A percentile compares a stretch with the other conserved stretches of the same genome.
Conservation (phyloP, 1,140 invertebrate species). For the Cotesia glomerata region DNA sequence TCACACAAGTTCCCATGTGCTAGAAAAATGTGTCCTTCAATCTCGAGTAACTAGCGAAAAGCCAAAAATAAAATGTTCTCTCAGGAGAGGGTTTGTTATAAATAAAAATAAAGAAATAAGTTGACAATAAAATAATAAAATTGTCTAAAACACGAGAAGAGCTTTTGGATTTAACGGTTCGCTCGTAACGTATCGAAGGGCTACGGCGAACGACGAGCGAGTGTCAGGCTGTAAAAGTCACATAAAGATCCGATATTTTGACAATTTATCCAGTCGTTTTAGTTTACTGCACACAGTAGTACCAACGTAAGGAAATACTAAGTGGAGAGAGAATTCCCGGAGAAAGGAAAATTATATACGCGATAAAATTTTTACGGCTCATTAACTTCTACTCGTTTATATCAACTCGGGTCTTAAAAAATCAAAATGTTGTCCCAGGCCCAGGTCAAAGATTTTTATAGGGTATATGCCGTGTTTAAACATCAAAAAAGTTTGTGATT, state of each 20-base stretch:
- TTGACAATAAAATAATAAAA: constrained; percentile 4
- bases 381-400: neutral
- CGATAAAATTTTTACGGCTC: constrained; percentile 6
- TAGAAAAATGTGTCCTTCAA: neutral
- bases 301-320: neutral
- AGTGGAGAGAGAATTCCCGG: neutral
- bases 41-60: neutral
- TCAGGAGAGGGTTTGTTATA: neutral
- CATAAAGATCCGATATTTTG: constrained; percentile 62
- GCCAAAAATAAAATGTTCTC: neutral
- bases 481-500: no score
- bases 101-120: neutral
- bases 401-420: constrained; percentile 13
- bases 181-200: constrained; percentile 44
- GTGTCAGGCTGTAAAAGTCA: constrained; percentile 56
- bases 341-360: neutral
- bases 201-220: constrained; percentile 37
- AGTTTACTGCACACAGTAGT: neutral
- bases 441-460: neutral
- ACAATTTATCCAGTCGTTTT: constrained; percentile 44
- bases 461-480: no score
- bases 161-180: constrained; percentile 45
- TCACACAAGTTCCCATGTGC: constrained; percentile 21
- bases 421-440: neutral
- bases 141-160: constrained; percentile 38